Conservation (phyloP, 2,888 invertebrate species). For the Eupithecia pulchellata region DNA sequence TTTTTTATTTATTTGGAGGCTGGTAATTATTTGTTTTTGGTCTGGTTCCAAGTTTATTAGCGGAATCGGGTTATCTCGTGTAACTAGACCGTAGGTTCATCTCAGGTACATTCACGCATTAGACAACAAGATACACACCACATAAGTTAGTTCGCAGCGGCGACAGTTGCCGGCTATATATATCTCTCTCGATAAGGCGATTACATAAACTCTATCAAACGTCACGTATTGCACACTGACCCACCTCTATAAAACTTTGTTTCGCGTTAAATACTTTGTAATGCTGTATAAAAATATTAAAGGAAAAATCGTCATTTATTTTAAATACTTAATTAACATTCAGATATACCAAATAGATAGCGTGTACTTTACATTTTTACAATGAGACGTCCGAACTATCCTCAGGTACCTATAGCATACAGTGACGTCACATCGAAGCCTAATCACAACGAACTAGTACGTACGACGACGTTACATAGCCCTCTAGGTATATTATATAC, state of each 20-base stretch:
- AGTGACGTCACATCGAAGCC: slow-evolving; percentile 81
- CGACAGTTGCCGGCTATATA: slow-evolving; percentile 66
- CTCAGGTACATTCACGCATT: slow-evolving; percentile 49
- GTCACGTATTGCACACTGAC: slow-evolving; percentile 81
- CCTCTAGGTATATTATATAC: slow-evolving; percentile 71
- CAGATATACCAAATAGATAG: slow-evolving; percentile 78
- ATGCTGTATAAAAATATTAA: slow-evolving; percentile 86
- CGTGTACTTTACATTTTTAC: slow-evolving; percentile 85
- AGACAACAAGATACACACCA: slow-evolving; percentile 52
- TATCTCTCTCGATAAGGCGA: slow-evolving; percentile 84
- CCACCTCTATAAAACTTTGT: slow-evolving; percentile 84
- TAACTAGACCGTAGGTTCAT: background rate
- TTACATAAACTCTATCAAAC: slow-evolving; percentile 79
- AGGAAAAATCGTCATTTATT: slow-evolving; percentile 82
- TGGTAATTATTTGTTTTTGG: background rate
- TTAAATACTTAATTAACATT: slow-evolving; percentile 80
- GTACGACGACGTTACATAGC: slow-evolving; percentile 76
- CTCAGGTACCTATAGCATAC: slow-evolving; percentile 75
- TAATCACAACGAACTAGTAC: slow-evolving; percentile 83
- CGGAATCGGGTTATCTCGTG: slow-evolving; percentile 3
- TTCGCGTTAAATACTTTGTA: slow-evolving; percentile 82
- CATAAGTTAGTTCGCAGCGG: slow-evolving; percentile 20
- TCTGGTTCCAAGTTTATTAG: background rate
- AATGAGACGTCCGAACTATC: slow-evolving; percentile 78
- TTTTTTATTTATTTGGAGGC: background rate